Percentiles rank a stretch among this genome's conserved stretches.
These are phyloP conservation scores for Jordanella pulchra DNA, from an alignment of 2,797 vertebrate genomes.

Conservation along the genomic window DNA sequence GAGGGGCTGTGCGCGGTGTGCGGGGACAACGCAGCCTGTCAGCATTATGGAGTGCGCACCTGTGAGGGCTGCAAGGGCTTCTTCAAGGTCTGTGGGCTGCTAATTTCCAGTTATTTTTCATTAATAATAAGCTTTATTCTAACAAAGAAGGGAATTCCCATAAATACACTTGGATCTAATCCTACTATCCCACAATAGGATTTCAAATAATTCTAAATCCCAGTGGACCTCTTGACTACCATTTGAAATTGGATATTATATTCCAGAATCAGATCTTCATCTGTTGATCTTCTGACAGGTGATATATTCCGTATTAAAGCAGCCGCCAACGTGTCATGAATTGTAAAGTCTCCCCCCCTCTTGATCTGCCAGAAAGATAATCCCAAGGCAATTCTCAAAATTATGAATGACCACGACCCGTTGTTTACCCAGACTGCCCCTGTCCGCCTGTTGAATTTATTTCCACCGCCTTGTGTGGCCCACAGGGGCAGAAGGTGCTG, in stretches of 20 bases:
- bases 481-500: slow-evolving; percentile 46
- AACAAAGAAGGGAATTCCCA: not conserved
- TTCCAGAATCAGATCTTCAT: slow-evolving; percentile 54
- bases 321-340: slow-evolving; percentile 60
- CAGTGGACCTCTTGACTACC: slow-evolving; percentile 9
- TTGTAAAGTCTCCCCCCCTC: slow-evolving; percentile 35
- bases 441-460: slow-evolving; percentile 85
- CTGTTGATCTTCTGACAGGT: slow-evolving; percentile 56
- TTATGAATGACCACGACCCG: slow-evolving; percentile 93
- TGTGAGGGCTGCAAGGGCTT: slow-evolving; percentile 97
- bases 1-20: slow-evolving; percentile 96
- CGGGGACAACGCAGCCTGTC: slow-evolving; percentile 95
- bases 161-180: not conserved
- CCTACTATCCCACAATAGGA: not conserved
- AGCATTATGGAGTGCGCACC: slow-evolving; percentile 96
- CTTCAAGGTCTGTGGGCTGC: slow-evolving; percentile 85
- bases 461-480: slow-evolving; percentile 78
- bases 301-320: slow-evolving; percentile 58
- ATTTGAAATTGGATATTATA: slow-evolving; percentile 36
- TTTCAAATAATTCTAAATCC: slow-evolving; percentile 50
- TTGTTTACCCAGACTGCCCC: slow-evolving; percentile 89
- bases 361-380: slow-evolving; percentile 40
- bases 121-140: not conserved
- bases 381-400: slow-evolving; percentile 82
- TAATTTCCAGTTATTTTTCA: not conserved